Evolutionary conservation across 2,113 vertebrate genomes (phyloP).

Genomic region (Lepisosteus oculatus): DNA sequence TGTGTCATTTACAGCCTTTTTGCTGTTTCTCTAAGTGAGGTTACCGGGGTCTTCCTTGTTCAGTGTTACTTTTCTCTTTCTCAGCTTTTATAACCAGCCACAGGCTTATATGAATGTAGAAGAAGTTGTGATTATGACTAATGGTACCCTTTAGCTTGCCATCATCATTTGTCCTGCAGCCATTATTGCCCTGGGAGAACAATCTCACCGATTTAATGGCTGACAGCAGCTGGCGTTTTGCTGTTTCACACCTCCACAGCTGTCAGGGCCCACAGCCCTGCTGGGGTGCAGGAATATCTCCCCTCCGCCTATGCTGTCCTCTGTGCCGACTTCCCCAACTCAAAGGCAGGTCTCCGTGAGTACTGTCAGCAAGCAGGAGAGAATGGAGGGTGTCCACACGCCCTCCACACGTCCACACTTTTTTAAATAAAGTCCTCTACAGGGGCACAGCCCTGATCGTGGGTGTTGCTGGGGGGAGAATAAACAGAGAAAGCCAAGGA

Average conservation of each 20-base stretch:
- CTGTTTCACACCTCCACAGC: conserved; percentile 55
- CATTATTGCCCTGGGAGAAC: conserved; percentile 64
- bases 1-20: too few species aligned
- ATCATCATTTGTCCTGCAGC: conserved; percentile 67
- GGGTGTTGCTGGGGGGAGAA: too few species aligned
- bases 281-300: not conserved
- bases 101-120: conserved; percentile 43
- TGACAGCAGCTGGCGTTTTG: conserved; percentile 59
- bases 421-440: too few species aligned
- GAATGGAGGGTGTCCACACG: not conserved
- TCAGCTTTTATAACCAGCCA: conserved; percentile 45
- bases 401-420: too few species aligned
- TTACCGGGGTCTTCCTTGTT: conserved; percentile 31
- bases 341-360: not conserved
- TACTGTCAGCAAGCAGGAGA: not conserved
- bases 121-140: conserved; percentile 54
- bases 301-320: not conserved
- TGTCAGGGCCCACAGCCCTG: conserved; percentile 23
- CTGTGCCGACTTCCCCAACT: not conserved
- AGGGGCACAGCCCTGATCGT: too few species aligned
- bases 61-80: conserved; percentile 32
- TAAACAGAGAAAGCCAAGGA: too few species aligned
- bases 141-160: conserved; percentile 60
- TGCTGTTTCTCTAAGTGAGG: too few species aligned
- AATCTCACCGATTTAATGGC: conserved; percentile 49